These are phyloP conservation scores for Protodeltote pygarga DNA, from an alignment of 2,888 invertebrate species.

Conservation along the genomic window DNA sequence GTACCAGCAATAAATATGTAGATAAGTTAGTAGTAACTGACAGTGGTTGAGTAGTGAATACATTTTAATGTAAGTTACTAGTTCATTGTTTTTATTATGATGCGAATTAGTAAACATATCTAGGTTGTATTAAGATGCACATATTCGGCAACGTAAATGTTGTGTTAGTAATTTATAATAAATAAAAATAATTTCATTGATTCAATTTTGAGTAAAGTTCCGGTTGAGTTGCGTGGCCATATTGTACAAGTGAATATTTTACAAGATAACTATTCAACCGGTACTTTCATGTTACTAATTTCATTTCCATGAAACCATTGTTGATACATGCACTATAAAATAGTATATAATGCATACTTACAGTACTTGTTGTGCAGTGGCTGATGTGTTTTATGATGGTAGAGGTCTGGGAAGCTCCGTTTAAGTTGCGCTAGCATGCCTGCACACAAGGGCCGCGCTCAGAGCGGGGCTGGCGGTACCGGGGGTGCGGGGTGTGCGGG, in stretches of 20 bases:
- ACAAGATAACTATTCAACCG: constrained; percentile 30
- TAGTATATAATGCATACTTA: constrained; percentile 77
- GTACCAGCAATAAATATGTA: neutral
- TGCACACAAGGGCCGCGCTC: constrained; percentile 89
- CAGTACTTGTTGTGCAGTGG: constrained; percentile 91
- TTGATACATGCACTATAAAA: constrained; percentile 70
- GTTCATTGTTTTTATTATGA: no score
- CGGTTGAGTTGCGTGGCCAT: constrained; percentile 25
- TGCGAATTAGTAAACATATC: no score
- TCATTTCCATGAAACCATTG: constrained; percentile 15
- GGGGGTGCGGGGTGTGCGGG: constrained; percentile 61
- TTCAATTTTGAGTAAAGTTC: constrained; percentile 12
- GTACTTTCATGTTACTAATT: constrained; percentile 27
- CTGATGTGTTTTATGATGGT: constrained; percentile 92
- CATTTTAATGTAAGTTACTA: no score
- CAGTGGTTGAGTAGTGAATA: constrained; percentile 8
- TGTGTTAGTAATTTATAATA: neutral
- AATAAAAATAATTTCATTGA: neutral
- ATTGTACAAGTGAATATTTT: constrained; percentile 46
- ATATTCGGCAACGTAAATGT: constrained; percentile 1
- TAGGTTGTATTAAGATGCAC: constrained; percentile 4
- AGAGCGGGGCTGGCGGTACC: constrained; percentile 74
- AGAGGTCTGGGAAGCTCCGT: constrained; percentile 95
- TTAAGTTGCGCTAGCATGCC: constrained; percentile 96
- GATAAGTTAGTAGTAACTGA: neutral